Evolutionary conservation across 2,797 vertebrate genomes (phyloP).

Genomic region (Myiothlypis coronata): DNA sequence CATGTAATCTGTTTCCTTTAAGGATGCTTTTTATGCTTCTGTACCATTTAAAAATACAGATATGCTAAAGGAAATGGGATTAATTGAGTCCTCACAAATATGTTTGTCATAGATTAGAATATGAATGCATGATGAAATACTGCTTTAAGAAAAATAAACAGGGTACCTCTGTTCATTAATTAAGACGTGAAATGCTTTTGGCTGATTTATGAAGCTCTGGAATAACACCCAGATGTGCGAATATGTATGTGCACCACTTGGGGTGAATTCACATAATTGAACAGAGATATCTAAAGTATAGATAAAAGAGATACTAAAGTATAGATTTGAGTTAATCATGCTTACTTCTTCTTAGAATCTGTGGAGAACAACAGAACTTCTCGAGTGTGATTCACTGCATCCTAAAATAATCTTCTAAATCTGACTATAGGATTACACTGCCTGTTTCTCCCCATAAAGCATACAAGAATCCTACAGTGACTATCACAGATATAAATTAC

Average conservation of each 20-base stretch:
- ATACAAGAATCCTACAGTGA: neutral
- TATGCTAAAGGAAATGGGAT: neutral
- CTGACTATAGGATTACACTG: neutral
- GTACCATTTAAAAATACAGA: neutral
- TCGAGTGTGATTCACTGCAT: neutral
- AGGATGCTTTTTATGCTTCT: neutral
- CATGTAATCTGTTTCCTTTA: neutral
- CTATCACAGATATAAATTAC: neutral
- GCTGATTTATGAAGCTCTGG: neutral
- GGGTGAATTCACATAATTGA: neutral
- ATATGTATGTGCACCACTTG: neutral
- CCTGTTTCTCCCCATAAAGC: neutral
- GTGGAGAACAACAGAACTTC: slow-evolving; percentile 2
- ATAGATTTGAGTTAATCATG: neutral
- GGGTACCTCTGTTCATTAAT: neutral
- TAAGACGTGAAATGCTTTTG: neutral
- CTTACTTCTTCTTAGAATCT: neutral
- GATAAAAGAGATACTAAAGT: neutral
- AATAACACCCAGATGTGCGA: neutral
- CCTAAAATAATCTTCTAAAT: slow-evolving; percentile 42
- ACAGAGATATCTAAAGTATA: neutral
- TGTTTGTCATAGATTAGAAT: neutral
- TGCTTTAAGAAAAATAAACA: neutral
- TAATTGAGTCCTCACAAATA: neutral
- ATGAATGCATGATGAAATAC: neutral